phyloP scores from a whole-genome alignment of 2,888 invertebrate genomes.

The Cryptosula pallasiana region DNA sequence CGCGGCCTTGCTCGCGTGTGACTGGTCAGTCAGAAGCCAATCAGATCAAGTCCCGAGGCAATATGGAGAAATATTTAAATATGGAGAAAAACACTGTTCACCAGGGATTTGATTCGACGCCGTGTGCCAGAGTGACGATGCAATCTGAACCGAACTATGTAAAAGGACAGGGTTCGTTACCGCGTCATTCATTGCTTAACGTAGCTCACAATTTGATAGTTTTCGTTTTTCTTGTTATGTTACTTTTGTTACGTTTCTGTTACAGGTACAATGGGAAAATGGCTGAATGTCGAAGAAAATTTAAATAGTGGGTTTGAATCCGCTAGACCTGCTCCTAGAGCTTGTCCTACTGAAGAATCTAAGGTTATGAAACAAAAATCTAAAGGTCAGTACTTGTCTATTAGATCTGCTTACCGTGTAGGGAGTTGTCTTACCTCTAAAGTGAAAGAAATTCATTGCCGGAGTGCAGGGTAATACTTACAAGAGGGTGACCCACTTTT shows the following conservation, averaged over 20 bases:
- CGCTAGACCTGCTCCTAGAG: constrained; percentile 15
- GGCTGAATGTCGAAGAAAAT: constrained; percentile 24
- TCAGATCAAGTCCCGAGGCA: background rate
- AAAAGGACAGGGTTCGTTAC: background rate
- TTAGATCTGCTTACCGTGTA: no score
- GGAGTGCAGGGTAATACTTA: no score
- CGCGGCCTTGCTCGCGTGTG: constrained; percentile 7
- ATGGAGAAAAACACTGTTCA: background rate
- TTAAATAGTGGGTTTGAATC: constrained; percentile 11
- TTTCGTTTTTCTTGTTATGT: no score
- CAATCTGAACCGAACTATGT: constrained; percentile 18
- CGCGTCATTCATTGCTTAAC: no score
- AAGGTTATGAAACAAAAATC: constrained; percentile 22
- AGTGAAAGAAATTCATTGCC: no score
- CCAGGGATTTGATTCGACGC: constrained; percentile 14
- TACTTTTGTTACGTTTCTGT: no score
- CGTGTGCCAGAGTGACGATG: constrained; percentile 9
- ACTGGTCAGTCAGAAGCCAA: constrained; percentile 11
- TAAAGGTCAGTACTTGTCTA: background rate
- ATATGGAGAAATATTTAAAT: constrained; percentile 7
- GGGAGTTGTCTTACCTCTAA: no score
- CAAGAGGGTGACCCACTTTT: no score
- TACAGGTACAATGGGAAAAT: constrained; percentile 22
- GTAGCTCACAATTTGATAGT: no score
- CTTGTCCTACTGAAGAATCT: background rate